A percentile compares a stretch with the other conserved stretches of the same genome.
Evolutionary conservation across 1,140 invertebrate genomes (phyloP).

Genomic region (Episyrphus balteatus): DNA sequence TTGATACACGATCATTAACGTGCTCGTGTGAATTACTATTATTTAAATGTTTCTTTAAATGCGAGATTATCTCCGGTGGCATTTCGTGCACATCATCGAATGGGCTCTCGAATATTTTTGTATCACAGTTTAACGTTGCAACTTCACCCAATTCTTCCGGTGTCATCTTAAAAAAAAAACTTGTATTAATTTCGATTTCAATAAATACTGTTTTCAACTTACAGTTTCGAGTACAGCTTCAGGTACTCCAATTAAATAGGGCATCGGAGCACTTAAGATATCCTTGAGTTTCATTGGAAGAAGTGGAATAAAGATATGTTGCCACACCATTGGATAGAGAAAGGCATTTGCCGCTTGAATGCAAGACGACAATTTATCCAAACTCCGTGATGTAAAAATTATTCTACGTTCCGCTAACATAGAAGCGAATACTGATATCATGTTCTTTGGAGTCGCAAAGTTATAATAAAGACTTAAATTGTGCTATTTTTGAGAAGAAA

Average conservation of each 20-base stretch:
- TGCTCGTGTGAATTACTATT: slow-evolving; percentile 43
- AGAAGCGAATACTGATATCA: slow-evolving; percentile 89
- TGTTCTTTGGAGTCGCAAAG: slow-evolving; percentile 80
- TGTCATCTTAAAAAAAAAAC: slow-evolving; percentile 52
- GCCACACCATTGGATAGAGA: slow-evolving; percentile 96
- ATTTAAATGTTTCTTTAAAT: slow-evolving; percentile 53
- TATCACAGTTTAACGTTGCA: slow-evolving; percentile 84
- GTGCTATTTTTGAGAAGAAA: slow-evolving; percentile 65
- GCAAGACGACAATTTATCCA: slow-evolving; percentile 80
- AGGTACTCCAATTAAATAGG: slow-evolving; percentile 89
- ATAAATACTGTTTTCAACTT: no score
- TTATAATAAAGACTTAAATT: slow-evolving; percentile 95
- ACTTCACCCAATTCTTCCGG: slow-evolving; percentile 76
- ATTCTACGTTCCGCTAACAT: slow-evolving; percentile 87
- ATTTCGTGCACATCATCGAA: slow-evolving; percentile 79
- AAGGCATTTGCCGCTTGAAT: slow-evolving; percentile 88
- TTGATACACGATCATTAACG: slow-evolving; percentile 79
- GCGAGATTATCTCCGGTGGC: slow-evolving; percentile 67
- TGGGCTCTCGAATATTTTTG: slow-evolving; percentile 69
- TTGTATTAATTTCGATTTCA: no score
- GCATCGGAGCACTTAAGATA: slow-evolving; percentile 88
- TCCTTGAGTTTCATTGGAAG: slow-evolving; percentile 77
- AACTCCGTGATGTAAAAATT: slow-evolving; percentile 75
- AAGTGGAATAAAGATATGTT: slow-evolving; percentile 94
- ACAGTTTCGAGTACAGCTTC: slow-evolving; percentile 57